These are phyloP conservation scores for Corvus moneduloides DNA, from an alignment of 2,113 vertebrate genomes.

Conservation along the genomic window DNA sequence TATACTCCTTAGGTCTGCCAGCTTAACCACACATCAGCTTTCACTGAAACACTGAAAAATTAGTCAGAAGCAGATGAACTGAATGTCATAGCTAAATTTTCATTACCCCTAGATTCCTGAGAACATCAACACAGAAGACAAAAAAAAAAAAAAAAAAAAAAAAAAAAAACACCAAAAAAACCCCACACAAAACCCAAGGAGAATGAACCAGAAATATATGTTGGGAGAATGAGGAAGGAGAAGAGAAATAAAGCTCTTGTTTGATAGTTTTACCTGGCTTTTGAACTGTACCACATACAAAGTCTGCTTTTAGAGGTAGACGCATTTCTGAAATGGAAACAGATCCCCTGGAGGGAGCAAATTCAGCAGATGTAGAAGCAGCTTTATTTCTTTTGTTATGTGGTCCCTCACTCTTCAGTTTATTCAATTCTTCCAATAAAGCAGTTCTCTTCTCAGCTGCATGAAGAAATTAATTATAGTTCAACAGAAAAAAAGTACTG, in stretches of 20 bases:
- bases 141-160: not conserved
- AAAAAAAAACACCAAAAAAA: not conserved
- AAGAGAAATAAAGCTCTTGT: not conserved
- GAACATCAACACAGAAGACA: accelerated
- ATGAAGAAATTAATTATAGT: not conserved
- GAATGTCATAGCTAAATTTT: not conserved
- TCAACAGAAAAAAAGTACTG: not conserved
- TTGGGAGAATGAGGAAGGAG: not conserved
- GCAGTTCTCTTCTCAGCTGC: constrained; percentile 87
- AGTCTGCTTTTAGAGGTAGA: constrained; percentile 94
- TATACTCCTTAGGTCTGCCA: not conserved
- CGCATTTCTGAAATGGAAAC: constrained; percentile 88
- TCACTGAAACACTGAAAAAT: not conserved
- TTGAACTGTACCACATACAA: constrained; percentile 86
- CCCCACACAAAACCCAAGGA: accelerated
- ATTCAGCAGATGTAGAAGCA: constrained; percentile 3
- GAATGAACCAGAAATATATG: not conserved
- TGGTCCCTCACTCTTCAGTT: constrained; percentile 80
- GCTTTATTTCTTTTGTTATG: constrained; percentile 68
- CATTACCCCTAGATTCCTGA: not conserved
- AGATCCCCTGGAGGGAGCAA: constrained; percentile 84
- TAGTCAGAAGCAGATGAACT: not conserved
- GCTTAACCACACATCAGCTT: not conserved
- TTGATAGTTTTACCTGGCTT: constrained; percentile 80
- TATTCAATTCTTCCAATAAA: constrained; percentile 85